Evolutionary conservation across 2,797 vertebrate genomes (phyloP), one percentile per base, ranked within the genome.

Genomic region (Phrynocephalus guinanensis): DNA sequence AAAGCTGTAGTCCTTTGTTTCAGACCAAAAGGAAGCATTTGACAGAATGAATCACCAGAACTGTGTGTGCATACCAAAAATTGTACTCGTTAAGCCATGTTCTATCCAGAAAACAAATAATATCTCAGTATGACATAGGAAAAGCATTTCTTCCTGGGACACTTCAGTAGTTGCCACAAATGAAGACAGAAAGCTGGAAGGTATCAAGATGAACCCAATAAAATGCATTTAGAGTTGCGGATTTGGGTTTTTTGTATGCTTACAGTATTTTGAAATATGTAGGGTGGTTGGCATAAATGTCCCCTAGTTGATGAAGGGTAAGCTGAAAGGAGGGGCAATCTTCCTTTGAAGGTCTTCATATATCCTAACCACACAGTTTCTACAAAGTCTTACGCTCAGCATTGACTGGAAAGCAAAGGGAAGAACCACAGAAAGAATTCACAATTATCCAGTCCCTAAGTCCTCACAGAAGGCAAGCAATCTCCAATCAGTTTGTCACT

Each of bases 71-170:
- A 73, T 71, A 60, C 3, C 13, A 38, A 13, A 15, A 72, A 72
- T 30, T 73, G n/a, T 82, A 76, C 56, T 50, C 82, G 67, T 87
- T 28, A n/a, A n/a, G 33, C 71, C 22, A 28, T 68, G 77, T 82
- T 76, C 30, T 68, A 24, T 67, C 60, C 44, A 50, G 15, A 33
- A 24, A 68, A 52, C 48, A 52, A 76, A 76, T 63, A 63, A 63
- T 2, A 70, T 72, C 26, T 79, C 22, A 60, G 44, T 20, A 87
- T 67, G 56, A 76, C 38, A 20, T 56, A 38, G 44, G n/a, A 15
- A 56, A 56, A 71, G 68, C 56, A 60, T 87, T 81, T 83, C 30
- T 24, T 44, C 75, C 28, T 28, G 30, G 20, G 5, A 60, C 60
- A 44, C 44, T 66, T 83, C n/a, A 70, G 16, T 30, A 85, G n/a